Base-by-base conservation (phyloP, 2,888 invertebrate genomes). In the Caenorhabditis macrosperma region DNA sequence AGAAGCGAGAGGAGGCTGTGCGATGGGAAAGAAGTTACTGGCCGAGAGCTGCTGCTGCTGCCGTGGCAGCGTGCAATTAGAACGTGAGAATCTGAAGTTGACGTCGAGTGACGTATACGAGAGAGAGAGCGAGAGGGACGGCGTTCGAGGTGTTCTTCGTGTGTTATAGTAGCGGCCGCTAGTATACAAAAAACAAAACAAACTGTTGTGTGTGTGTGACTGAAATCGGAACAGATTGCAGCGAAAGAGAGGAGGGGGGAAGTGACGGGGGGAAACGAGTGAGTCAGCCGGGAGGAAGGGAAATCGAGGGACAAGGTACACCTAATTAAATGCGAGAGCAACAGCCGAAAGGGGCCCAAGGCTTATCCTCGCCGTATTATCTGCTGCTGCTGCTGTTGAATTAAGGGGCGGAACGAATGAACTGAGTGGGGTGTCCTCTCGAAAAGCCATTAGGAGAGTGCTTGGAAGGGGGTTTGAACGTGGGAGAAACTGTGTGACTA, bases 361-460 rank as follows among this genome's bases (percentile, higher is more conserved):
- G 55, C 33, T 52, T 28, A 52, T 52, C 52, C 52, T 15, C 2
- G 26, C 20, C 24, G 52, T 28, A 52, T 52, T 26, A 52, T 15
- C 28, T 26, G 54, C 2, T 15, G 30, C 28, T 54, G 54, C 30
- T 54, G 33, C 55, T n/a, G 26, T 35, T 35, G 55, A 55, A 30
- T 24, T 33, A 48, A 52, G 28, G n/a, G n/a, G n/a, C n/a, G 26
- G 26, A 52, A n/a, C 26, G 50, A 41, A 41, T 10, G 46, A 12
- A 20, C 33, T 33, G 28, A 46, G 55, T 7, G 55, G 35, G 17
- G 17, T 17, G 33, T 55, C 35, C 26, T 12, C 26, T 55, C 26
- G 55, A 35, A 33, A 55, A 55, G 55, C 55, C 55, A 55, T 55
- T 55, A 55, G 15, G 54, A 6, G 50, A 50, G 50, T 22, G 30